Conservation (phyloP, 2,888 invertebrate species). For the Aproaerema taeniolella region DNA sequence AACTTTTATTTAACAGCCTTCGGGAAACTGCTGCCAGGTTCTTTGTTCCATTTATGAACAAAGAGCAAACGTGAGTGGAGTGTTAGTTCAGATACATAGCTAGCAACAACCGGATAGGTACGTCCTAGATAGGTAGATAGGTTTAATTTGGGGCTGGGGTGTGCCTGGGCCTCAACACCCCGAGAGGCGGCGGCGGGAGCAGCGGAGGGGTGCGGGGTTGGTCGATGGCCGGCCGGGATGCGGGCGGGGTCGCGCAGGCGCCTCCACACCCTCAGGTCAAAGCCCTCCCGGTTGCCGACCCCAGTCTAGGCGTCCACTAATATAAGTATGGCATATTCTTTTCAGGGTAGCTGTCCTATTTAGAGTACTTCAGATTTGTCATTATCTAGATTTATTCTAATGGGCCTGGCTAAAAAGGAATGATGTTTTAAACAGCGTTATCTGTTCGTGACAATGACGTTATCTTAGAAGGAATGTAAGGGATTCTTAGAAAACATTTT, state of each 20-base stretch:
- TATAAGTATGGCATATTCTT: constrained; percentile 25
- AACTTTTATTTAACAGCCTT: too few species aligned
- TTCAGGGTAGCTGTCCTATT: constrained; percentile 28
- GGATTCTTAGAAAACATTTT: too few species aligned
- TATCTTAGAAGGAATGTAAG: too few species aligned
- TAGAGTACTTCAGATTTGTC: constrained; percentile 20
- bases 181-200: constrained; percentile 12
- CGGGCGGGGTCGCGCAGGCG: constrained; percentile 62
- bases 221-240: constrained; percentile 43
- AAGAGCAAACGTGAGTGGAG: too few species aligned
- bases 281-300: constrained; percentile 71
- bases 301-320: constrained; percentile 50
- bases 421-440: too few species aligned
- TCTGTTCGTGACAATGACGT: too few species aligned
- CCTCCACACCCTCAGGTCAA: constrained; percentile 51
- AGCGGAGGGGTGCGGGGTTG: constrained; percentile 33
- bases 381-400: too few species aligned
- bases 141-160: constrained; percentile 20
- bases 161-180: constrained; percentile 25
- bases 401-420: too few species aligned
- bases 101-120: too few species aligned
- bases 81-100: too few species aligned
- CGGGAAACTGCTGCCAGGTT: too few species aligned
- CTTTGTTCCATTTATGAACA: too few species aligned
- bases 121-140: constrained; percentile 8